Evolutionary conservation across 2,888 invertebrate genomes (phyloP).

Genomic region (Dichetophora obliterata): DNA sequence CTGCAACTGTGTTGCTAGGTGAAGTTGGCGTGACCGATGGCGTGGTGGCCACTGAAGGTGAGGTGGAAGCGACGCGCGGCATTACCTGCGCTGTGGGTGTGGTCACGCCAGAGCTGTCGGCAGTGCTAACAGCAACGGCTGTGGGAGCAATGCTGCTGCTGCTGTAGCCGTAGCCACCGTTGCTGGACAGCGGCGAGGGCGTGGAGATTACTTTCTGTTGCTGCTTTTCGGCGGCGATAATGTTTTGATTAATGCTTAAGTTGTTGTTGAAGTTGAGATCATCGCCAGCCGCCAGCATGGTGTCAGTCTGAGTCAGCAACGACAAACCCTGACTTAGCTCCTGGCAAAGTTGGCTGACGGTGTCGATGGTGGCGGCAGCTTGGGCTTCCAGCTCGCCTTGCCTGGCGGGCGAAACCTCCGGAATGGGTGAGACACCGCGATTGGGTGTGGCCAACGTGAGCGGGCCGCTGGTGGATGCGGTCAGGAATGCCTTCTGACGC

Average conservation of each 20-base stretch:
- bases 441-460: constrained; percentile 60
- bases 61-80: constrained; percentile 73
- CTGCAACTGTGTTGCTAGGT: constrained; percentile 58
- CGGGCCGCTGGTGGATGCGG: constrained; percentile 62
- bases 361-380: constrained; percentile 67
- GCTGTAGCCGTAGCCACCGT: constrained; percentile 44
- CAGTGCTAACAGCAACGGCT: constrained; percentile 21
- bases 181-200: constrained; percentile 47
- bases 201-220: constrained; percentile 52
- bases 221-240: constrained; percentile 65
- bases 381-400: constrained; percentile 50
- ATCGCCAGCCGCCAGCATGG: constrained; percentile 63
- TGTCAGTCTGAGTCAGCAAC: constrained; percentile 75
- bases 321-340: constrained; percentile 80
- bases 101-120: constrained; percentile 15
- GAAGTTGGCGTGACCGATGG: constrained; percentile 74
- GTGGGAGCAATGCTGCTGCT: constrained; percentile 30
- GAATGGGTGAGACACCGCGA: constrained; percentile 80
- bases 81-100: constrained; percentile 71
- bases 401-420: constrained; percentile 78
- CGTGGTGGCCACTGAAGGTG: constrained; percentile 69
- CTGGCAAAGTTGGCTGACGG: constrained; percentile 81
- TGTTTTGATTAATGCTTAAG: constrained; percentile 73
- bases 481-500: constrained; percentile 74
- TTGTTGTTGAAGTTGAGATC: constrained; percentile 74